Evolutionary conservation across 1,140 invertebrate species (phyloP).

Genomic region (Drosophila tristis): DNA sequence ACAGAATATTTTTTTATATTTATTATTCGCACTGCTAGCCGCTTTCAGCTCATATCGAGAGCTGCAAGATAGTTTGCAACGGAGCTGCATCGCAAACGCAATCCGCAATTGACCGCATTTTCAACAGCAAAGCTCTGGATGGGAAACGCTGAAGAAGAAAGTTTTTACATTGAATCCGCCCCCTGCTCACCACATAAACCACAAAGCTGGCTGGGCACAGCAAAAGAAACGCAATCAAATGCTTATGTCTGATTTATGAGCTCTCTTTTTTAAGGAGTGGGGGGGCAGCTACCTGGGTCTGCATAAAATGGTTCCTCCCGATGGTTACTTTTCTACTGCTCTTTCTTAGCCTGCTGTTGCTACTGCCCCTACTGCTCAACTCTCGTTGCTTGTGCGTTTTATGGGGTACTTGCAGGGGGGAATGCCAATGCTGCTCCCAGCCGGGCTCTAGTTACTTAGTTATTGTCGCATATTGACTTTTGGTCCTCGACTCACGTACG

Average conservation of each 20-base stretch:
- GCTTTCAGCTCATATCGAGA: too few species aligned
- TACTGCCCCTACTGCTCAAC: constrained; percentile 4
- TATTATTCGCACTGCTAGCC: too few species aligned
- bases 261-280: constrained; percentile 4
- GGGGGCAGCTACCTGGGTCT: constrained; percentile 19
- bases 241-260: constrained; percentile 68
- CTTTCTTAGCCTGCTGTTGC: constrained; percentile 1
- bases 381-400: constrained; percentile 54
- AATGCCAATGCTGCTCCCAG: background rate
- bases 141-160: constrained; percentile 2
- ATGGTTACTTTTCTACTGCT: background rate
- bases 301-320: constrained; percentile 30
- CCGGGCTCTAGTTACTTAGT: constrained; percentile 24
- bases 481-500: constrained; percentile 56
- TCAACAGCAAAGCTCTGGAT: constrained; percentile 11
- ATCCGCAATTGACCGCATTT: constrained; percentile 19
- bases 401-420: constrained; percentile 35
- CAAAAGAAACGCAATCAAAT: constrained; percentile 67
- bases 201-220: background rate
- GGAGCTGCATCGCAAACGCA: background rate
- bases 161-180: constrained; percentile 2
- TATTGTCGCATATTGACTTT: constrained; percentile 66
- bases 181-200: background rate
- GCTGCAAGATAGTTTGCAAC: background rate
- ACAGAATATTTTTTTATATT: too few species aligned